phyloP scores from a whole-genome alignment of 2,113 vertebrate genomes.

The Bos javanicus region DNA sequence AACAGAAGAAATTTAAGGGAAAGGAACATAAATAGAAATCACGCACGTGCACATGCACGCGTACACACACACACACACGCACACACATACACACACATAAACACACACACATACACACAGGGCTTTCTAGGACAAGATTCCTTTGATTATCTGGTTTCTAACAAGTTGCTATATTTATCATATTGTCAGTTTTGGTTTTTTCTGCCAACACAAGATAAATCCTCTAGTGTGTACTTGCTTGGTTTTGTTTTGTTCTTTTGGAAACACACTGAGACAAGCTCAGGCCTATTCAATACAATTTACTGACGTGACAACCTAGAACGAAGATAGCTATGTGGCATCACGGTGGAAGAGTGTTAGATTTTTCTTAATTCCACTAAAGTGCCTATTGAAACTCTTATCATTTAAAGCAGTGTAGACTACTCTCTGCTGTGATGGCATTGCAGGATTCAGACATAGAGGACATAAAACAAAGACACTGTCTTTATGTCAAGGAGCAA shows the following conservation, averaged over 20 bases:
- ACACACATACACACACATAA: not conserved
- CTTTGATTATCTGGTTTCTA: conserved; percentile 76
- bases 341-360: conserved; percentile 84
- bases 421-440: conserved; percentile 76
- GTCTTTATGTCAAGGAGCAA: conserved; percentile 78
- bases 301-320: conserved; percentile 73
- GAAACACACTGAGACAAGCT: conserved; percentile 82
- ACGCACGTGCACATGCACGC: not conserved
- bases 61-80: not conserved
- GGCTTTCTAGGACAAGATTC: conserved; percentile 75
- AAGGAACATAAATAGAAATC: conserved; percentile 55
- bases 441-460: conserved; percentile 60
- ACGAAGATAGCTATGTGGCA: conserved; percentile 81
- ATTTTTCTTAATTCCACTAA: conserved; percentile 89
- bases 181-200: conserved; percentile 76
- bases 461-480: conserved; percentile 47
- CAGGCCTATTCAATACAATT: conserved; percentile 80
- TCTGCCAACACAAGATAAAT: conserved; percentile 65
- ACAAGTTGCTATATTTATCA: conserved; percentile 80
- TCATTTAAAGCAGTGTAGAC: conserved; percentile 74
- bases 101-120: not conserved
- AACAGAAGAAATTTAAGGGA: conserved; percentile 16
- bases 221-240: conserved; percentile 68
- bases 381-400: conserved; percentile 87
- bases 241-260: conserved; percentile 78